Base-by-base conservation (phyloP, 2,888 invertebrate species). In the Parascotia fuliginaria region DNA sequence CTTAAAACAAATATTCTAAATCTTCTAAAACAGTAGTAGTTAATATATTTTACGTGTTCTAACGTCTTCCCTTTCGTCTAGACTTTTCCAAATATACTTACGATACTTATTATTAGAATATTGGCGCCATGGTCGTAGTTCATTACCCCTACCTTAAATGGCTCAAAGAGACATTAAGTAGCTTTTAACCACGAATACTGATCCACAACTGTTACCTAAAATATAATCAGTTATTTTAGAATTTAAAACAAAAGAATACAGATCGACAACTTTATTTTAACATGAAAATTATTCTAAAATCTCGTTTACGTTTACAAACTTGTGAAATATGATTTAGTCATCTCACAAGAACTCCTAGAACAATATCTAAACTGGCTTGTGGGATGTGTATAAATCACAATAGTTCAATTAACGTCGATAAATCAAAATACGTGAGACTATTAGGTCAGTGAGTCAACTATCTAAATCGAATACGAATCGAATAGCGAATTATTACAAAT, bases 401-500 rank as follows among this genome's bases (percentile, higher is more conserved):
- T 58, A 42, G 42, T 59, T 62, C 70, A 73, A 66, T 71, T 63
- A 66, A 42, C 39, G 42, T 46, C 44, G 45, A 60, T 64, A 63
- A 68, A 73, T 70, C 65, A 63, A 62, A 71, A 64, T 61, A 48
- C 52, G 55, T 62, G 66, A 69, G 70, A 64, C 64, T 65, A 69
- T 59, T 62, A 69, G 79, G 73, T 70, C 65, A 80, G 70, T 75
- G 55, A 77, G 74, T 65, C 77, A 76, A 74, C 59, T 59, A 56
- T 49, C 55, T 61, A 59, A 72, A 73, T 68, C 55, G 60, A 73
- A 48, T 60, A 65, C 49, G 60, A 70, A 60, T 61, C 48, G 44
- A 59, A 57, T 53, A 52, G 44, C 39, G 15, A 56, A 53, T 40
- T 38, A 47, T 36, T 55, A 47, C 42, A 51, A 52, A 60, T 57